A percentile compares a stretch with the other conserved stretches of the same genome.
These are phyloP conservation scores for Mimumesa dahlbomi DNA, from an alignment of 2,888 invertebrate genomes.

Conservation along the genomic window DNA sequence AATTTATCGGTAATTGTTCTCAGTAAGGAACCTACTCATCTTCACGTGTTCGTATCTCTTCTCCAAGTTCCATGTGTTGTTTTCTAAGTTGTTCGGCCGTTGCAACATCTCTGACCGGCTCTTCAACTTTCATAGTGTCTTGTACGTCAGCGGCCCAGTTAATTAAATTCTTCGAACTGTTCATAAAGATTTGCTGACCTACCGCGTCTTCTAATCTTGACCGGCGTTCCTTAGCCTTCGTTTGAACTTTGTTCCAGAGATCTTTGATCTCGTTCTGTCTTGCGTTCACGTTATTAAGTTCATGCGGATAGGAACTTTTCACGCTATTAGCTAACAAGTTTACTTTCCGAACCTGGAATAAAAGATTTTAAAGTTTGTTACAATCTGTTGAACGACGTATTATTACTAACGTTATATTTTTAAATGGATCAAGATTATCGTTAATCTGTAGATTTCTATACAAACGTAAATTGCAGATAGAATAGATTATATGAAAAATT, in stretches of 20 bases:
- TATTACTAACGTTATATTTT: too few species aligned
- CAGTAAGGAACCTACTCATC: constrained; percentile 94
- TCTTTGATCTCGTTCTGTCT: constrained; percentile 92
- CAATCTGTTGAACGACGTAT: too few species aligned
- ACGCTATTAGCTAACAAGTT: constrained; percentile 94
- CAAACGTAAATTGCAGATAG: too few species aligned
- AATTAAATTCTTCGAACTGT: constrained; percentile 90
- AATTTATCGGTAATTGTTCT: too few species aligned
- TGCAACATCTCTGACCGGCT: constrained; percentile 92
- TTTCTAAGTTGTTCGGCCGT: constrained; percentile 95
- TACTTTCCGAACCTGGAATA: constrained; percentile 83
- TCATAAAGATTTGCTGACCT: constrained; percentile 96
- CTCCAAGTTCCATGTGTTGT: constrained; percentile 93
- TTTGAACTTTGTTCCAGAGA: constrained; percentile 93
- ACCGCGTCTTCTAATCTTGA: constrained; percentile 95
- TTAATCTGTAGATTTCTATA: too few species aligned
- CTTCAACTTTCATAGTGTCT: constrained; percentile 89
- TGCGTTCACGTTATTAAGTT: constrained; percentile 91
- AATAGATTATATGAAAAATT: not conserved
- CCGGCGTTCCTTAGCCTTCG: constrained; percentile 91
- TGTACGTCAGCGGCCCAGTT: constrained; percentile 91
- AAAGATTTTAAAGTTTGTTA: not conserved
- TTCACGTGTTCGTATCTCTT: constrained; percentile 94
- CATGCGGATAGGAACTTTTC: constrained; percentile 94
- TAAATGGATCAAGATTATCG: too few species aligned